Evolutionary conservation across 2,797 vertebrate genomes (phyloP), one percentile per base, ranked within the genome.

Genomic region (Alosa sapidissima): DNA sequence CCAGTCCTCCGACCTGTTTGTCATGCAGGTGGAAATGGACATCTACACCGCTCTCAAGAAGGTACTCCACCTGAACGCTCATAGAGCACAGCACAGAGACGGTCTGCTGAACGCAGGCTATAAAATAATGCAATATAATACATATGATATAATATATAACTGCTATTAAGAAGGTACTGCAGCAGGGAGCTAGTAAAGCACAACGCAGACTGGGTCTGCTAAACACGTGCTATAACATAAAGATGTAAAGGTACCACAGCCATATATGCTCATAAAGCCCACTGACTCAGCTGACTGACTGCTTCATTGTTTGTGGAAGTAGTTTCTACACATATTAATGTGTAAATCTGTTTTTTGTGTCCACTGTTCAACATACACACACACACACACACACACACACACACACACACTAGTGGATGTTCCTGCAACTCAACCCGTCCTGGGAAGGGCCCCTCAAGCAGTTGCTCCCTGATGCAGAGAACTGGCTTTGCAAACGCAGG

Each of bases 1-100:
- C 86, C 95, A 96, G 91, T 99, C 98, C 0, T 97, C 97, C 0
- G 98, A 99, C 89, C 95, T 99, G 72, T 98, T 99, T 88, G 98
- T 99, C 82, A 99, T 99, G 98, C 98, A 99, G 94, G 98, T 99
- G 87, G 98, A 99, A 89, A 99, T 99, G 98, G 98, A 99, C 2
- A 97, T 99, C 0, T 99, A 99, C 87, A 99, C 98, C 0, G 96
- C 97, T 89, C 95, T 99, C 87, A 99, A 99, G 91, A 99, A 99
- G 97, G 98, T 99, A 93, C 1, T 33, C 16, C 41, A 41, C 41
- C 41, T 41, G 0, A 41, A 41, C 41, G 2, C 41, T 41, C 41
- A 41, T 41, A 41, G 41, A 41, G 1, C 41, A 41, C 41, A 41
- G 41, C 41, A 41, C 41, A 41, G 41, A 0, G 41, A 41, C 41